Evolutionary conservation across 2,113 vertebrate species (phyloP).

Genomic region (Pangasianodon hypophthalmus): DNA sequence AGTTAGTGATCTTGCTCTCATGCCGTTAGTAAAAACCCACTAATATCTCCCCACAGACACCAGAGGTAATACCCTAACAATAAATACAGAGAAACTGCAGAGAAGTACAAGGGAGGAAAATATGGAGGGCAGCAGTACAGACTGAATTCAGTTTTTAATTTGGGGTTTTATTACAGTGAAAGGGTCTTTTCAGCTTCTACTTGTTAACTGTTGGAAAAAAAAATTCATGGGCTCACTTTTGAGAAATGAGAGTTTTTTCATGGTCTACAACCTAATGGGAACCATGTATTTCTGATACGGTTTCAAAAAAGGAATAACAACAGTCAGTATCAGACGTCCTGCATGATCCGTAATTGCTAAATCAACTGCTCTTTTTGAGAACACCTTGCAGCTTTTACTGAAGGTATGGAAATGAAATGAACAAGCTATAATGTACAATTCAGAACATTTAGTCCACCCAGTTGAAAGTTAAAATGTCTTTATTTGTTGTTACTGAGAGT

Average conservation of each 20-base stretch:
- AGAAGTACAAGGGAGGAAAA: too few species aligned
- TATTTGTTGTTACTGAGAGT: not conserved
- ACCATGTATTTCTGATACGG: not conserved
- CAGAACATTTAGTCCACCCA: not conserved
- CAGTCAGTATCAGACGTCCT: not conserved
- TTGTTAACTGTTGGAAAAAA: too few species aligned
- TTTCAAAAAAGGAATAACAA: slow-evolving; percentile 29
- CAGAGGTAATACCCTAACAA: too few species aligned
- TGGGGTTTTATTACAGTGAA: too few species aligned
- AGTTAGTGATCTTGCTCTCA: not conserved
- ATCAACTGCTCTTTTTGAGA: not conserved
- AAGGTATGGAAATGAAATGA: slow-evolving; percentile 8
- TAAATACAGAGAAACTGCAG: too few species aligned
- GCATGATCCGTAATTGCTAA: not conserved
- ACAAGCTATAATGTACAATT: not conserved
- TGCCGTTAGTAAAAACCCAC: not conserved
- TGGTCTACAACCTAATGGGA: not conserved
- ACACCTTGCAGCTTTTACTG: not conserved
- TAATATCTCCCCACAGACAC: too few species aligned
- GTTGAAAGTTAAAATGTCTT: too few species aligned
- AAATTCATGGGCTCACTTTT: not conserved
- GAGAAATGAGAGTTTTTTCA: not conserved
- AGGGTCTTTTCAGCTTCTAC: not conserved
- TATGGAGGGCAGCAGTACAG: too few species aligned
- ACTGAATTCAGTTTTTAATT: too few species aligned